Conservation (phyloP, 2,797 vertebrate species). For the Halcyon chelicuti region DNA sequence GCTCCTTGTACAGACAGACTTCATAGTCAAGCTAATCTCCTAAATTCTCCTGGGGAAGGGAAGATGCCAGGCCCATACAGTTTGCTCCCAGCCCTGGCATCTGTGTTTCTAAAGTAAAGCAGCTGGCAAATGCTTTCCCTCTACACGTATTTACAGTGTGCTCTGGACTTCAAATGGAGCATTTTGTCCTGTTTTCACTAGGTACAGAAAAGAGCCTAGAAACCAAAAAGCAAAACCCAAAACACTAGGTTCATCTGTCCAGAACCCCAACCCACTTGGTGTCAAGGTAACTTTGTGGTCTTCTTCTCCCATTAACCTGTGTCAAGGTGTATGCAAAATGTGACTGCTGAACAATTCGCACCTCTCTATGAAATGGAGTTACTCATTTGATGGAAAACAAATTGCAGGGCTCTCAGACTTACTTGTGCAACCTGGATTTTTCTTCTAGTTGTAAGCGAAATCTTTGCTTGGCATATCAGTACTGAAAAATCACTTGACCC, state of each 20-base stretch:
- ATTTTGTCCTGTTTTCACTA: neutral
- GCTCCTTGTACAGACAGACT: neutral
- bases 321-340: neutral
- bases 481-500: neutral
- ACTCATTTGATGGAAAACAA: neutral
- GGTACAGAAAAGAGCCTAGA: neutral
- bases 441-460: neutral
- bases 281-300: constrained; percentile 3
- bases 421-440: neutral
- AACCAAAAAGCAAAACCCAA: neutral
- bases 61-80: neutral
- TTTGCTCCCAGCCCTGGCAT: neutral
- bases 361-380: neutral
- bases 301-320: neutral
- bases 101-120: neutral
- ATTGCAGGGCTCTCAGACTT: neutral
- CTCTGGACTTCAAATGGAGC: neutral
- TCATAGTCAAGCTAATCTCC: neutral
- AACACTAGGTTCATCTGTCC: neutral
- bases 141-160: neutral
- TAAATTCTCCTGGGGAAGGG: neutral
- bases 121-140: neutral
- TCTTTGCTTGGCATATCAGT: neutral
- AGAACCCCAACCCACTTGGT: neutral
- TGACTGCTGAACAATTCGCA: neutral